Percentiles rank a stretch among this genome's conserved stretches.
These are phyloP conservation scores for Cephalotes varians DNA, from an alignment of 2,888 invertebrate species.

Conservation along the genomic window DNA sequence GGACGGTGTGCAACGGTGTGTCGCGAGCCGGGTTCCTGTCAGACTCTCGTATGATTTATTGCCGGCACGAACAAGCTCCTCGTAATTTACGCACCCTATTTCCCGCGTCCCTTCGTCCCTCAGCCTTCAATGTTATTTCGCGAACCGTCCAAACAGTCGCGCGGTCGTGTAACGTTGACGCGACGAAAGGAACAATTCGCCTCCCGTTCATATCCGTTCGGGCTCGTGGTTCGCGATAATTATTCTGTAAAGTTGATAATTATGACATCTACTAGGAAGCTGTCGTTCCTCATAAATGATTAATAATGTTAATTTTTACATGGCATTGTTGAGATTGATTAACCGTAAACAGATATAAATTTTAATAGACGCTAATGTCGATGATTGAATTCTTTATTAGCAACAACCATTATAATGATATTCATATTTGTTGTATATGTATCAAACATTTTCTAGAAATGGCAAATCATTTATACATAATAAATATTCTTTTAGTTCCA, in stretches of 20 bases:
- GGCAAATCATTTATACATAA: too few species aligned
- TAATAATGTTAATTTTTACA: conserved; percentile 44
- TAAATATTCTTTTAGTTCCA: too few species aligned
- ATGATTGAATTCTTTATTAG: not conserved
- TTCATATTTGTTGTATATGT: not conserved
- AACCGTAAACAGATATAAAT: not conserved
- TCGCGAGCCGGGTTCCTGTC: conserved; percentile 65
- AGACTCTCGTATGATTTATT: conserved; percentile 69
- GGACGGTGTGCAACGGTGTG: conserved; percentile 62
- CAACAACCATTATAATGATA: not conserved
- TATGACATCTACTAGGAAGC: conserved; percentile 25
- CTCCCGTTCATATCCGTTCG: conserved; percentile 60
- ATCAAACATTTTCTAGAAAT: too few species aligned
- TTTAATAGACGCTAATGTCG: not conserved
- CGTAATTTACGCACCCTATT: conserved; percentile 72
- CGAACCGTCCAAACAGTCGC: conserved; percentile 63
- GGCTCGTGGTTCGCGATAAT: conserved; percentile 39
- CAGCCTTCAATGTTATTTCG: conserved; percentile 64
- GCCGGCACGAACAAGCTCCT: conserved; percentile 58
- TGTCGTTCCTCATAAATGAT: conserved; percentile 15
- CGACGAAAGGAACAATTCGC: conserved; percentile 68
- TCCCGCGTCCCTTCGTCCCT: conserved; percentile 52
- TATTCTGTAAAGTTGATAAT: conserved; percentile 48
- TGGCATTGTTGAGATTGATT: conserved; percentile 1
- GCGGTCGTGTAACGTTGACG: conserved; percentile 61